Conservation (phyloP, 1,140 invertebrate species). For the Phthorimaea operculella region DNA sequence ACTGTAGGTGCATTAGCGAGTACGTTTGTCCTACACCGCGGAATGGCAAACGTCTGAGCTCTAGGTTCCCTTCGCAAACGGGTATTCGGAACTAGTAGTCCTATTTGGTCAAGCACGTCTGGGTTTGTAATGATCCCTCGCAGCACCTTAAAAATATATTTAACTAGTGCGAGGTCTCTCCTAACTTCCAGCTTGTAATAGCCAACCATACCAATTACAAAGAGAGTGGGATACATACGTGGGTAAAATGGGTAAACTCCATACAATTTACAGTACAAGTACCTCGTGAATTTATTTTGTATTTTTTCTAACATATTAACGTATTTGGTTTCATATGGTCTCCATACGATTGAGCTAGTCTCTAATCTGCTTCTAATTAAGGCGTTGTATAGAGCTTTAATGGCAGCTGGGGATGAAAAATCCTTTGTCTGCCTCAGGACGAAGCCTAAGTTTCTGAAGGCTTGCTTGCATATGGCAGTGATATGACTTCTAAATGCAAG, state of each 20-base stretch:
- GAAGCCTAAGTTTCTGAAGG: not conserved
- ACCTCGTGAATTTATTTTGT: conserved; percentile 3
- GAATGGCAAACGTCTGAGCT: not conserved
- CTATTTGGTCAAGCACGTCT: not conserved
- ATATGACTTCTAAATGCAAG: not conserved
- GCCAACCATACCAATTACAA: conserved; percentile 5
- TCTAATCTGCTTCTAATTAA: not conserved
- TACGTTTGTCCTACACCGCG: not conserved
- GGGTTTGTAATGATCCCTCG: not conserved
- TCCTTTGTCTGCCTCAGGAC: not conserved
- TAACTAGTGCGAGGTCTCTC: not conserved
- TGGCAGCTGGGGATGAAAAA: not conserved
- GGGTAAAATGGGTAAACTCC: conserved; percentile 6
- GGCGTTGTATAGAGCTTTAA: not conserved
- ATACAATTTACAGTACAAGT: conserved; percentile 4
- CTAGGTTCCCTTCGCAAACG: not conserved
- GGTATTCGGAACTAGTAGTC: not conserved
- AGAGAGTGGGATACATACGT: conserved; percentile 5
- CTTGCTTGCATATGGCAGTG: not conserved
- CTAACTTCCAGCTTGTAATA: conserved; percentile 3
- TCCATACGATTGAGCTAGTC: not conserved
- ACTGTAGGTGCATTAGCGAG: not conserved
- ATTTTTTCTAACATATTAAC: conserved; percentile 1
- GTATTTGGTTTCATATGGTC: conserved; percentile 4
- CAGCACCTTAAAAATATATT: not conserved